phyloP scores from a whole-genome alignment of 2,888 invertebrate species.

The Oxytorus armatus region DNA sequence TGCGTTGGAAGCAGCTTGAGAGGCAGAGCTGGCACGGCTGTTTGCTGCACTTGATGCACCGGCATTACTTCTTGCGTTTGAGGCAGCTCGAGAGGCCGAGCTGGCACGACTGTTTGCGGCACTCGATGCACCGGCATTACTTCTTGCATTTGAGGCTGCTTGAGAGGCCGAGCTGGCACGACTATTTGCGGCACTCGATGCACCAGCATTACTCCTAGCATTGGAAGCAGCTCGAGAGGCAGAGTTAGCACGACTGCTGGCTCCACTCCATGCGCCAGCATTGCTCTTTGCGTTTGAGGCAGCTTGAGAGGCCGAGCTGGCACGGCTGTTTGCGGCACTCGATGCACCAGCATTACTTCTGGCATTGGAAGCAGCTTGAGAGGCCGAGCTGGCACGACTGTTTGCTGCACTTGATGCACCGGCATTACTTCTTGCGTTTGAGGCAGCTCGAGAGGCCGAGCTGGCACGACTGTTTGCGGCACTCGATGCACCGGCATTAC shows the following conservation, averaged over 20 bases:
- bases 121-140: background rate
- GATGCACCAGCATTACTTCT: background rate
- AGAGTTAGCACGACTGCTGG: background rate
- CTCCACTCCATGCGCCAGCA: background rate
- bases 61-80: background rate
- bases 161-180: background rate
- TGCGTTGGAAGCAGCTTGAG: background rate
- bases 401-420: background rate
- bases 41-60: background rate
- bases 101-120: background rate
- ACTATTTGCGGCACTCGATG: background rate
- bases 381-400: background rate
- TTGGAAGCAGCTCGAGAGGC: background rate
- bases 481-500: background rate
- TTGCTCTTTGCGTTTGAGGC: background rate
- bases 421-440: background rate
- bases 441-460: background rate
- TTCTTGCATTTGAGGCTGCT: background rate
- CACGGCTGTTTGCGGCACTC: background rate
- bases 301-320: background rate
- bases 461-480: background rate
- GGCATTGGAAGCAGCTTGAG: background rate
- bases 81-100: background rate
- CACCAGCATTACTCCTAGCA: background rate
- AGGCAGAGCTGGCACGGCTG: constrained; percentile 3